Evolutionary conservation across 1,140 invertebrate species (phyloP), one percentile per base, ranked within the genome.

Genomic region (Dreissena rostriformis): DNA sequence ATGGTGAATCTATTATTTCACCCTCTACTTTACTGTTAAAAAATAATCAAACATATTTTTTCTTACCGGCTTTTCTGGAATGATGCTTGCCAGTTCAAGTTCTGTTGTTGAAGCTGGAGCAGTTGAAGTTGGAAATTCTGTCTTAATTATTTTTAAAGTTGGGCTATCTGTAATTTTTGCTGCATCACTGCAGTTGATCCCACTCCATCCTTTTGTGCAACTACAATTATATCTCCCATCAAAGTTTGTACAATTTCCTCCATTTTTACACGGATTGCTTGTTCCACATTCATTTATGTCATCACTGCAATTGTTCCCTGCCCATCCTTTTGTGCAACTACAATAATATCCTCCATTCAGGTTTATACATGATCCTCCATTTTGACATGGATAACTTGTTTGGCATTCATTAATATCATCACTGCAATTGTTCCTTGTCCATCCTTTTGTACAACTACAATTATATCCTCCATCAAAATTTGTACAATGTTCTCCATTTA

Each of bases 161-260:
- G 39, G 39, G 39, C 39, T 39, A 5, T 39, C 39, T 39, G 39
- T 2, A 39, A 39, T 39, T 2, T 39, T 39, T 39, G 39, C 39
- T 39, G 39, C 39, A 39, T 39, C 39, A 39, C 39, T 39, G 39
- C 39, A 39, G 39, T 39, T 39, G 39, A 39, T 39, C 51, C 85
- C 87, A 57, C 52, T 85, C 84, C 85, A 85, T 10, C 85, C 87
- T n/a, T 14, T 8, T 51, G 51, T 11, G 61, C 87, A 88, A 49
- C 80, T n/a, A 84, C 87, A 88, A 6, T 65, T 39, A 66, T 71
- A 84, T 17, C 68, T 70, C 8, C 77, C 73, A 63, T 76, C 65
- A 19, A 49, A 51, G 26, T 88, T 84, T 0, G 61, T 26, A 73
- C 87, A 88, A 17, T 39, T 70, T 19, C 87, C 85, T 49, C 74